Conservation (phyloP, 2,888 invertebrate genomes). For the Eilema griseolum region DNA sequence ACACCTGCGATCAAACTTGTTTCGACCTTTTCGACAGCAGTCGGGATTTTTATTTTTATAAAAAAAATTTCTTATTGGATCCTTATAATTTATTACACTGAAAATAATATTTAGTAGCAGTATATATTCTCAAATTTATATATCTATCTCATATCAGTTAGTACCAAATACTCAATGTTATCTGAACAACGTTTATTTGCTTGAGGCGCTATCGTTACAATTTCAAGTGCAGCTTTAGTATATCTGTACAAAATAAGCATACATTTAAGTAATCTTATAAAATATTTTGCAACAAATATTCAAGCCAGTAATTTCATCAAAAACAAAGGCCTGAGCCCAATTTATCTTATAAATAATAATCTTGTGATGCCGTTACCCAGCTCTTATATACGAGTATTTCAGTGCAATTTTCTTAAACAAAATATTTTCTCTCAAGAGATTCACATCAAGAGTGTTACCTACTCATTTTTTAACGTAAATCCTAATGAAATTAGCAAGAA, state of each 20-base stretch:
- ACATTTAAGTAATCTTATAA: not conserved
- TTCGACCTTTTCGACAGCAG: too few species aligned
- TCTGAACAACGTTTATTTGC: not conserved
- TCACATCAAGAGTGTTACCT: not conserved
- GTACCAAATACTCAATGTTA: not conserved
- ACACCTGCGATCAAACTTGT: too few species aligned
- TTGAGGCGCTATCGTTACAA: not conserved
- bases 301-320: not conserved
- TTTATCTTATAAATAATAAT: slow-evolving; percentile 10
- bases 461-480: slow-evolving; percentile 12
- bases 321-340: not conserved
- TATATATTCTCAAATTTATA: not conserved
- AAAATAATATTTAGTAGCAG: too few species aligned
- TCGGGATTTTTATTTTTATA: too few species aligned
- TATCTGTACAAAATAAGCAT: not conserved
- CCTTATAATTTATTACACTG: too few species aligned
- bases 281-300: not conserved
- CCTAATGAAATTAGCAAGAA: slow-evolving; percentile 20
- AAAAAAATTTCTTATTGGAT: too few species aligned
- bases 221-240: not conserved
- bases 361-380: slow-evolving; percentile 2
- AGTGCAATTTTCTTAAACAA: not conserved
- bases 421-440: slow-evolving; percentile 10
- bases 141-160: not conserved
- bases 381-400: not conserved